Evolutionary conservation across 1,140 invertebrate genomes (phyloP).

Genomic region (Trachelipus rathkii): DNA sequence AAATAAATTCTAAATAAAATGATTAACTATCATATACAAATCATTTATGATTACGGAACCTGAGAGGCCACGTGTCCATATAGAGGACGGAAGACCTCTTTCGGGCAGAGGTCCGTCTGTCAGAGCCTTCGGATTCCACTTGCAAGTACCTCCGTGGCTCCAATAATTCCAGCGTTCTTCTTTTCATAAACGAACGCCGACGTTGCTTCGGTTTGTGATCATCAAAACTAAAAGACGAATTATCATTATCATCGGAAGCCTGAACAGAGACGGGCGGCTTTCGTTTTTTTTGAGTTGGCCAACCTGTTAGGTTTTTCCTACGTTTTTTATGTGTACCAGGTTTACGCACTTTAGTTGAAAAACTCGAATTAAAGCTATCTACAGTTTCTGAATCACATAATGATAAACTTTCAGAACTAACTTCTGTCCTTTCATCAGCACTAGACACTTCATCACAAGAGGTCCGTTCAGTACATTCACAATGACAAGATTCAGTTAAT

Average conservation of each 20-base stretch:
- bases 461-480: conserved; percentile 38
- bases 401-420: conserved; percentile 43
- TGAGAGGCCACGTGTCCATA: conserved; percentile 3
- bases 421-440: conserved; percentile 44
- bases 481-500: conserved; percentile 37
- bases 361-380: conserved; percentile 35
- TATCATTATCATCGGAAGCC: conserved; percentile 44
- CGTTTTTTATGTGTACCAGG: conserved; percentile 40
- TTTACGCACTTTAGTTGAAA: conserved; percentile 25
- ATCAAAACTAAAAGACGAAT: conserved; percentile 39
- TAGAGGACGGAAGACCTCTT: conserved; percentile 26
- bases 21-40: background rate
- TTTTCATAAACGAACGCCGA: conserved; percentile 26
- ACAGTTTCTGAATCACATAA: conserved; percentile 44
- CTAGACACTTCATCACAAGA: conserved; percentile 45
- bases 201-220: conserved; percentile 42
- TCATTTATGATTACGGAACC: conserved; percentile 1
- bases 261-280: conserved; percentile 30
- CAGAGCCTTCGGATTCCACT: conserved; percentile 31
- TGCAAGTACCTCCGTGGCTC: conserved; percentile 31
- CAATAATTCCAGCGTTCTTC: conserved; percentile 28
- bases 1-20: background rate
- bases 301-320: conserved; percentile 44
- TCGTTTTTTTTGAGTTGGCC: conserved; percentile 40
- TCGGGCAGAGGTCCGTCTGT: conserved; percentile 37